Percentiles rank a stretch among this genome's conserved stretches.
Evolutionary conservation across 2,888 invertebrate genomes (phyloP).

Genomic region (Metallyticus violacea): DNA sequence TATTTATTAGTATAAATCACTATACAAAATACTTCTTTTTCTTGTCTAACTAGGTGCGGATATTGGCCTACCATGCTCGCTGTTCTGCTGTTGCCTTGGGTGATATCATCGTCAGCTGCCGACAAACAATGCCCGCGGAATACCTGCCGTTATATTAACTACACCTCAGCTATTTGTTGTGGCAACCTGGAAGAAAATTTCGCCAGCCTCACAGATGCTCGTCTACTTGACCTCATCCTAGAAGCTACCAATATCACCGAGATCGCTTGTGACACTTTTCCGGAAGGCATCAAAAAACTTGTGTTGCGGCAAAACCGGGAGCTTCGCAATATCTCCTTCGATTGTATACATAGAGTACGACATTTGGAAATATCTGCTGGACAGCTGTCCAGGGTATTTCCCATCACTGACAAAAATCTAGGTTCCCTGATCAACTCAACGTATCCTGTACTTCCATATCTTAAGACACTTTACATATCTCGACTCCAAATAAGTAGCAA

Average conservation of each 20-base stretch:
- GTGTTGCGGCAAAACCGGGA: not conserved
- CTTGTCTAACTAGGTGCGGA: not conserved
- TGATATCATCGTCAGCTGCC: not conserved
- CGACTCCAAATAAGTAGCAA: not conserved
- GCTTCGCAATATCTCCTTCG: not conserved
- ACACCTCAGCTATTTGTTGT: not conserved
- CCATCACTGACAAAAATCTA: not conserved
- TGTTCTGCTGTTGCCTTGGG: not conserved
- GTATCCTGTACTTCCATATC: not conserved
- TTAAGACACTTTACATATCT: not conserved
- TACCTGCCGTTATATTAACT: not conserved
- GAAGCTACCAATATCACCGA: not conserved
- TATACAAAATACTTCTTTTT: too few species aligned
- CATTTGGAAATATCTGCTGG: not conserved
- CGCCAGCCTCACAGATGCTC: not conserved
- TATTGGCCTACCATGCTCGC: not conserved
- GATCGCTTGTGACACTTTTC: not conserved
- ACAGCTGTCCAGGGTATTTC: not conserved
- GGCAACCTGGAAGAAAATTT: not conserved
- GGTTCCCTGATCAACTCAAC: not conserved
- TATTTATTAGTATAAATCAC: too few species aligned
- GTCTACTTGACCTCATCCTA: not conserved
- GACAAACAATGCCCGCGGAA: not conserved
- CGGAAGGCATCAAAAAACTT: not conserved
- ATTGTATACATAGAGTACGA: not conserved